Base-by-base conservation (phyloP, 2,113 vertebrate genomes). In the Strix aluco region DNA sequence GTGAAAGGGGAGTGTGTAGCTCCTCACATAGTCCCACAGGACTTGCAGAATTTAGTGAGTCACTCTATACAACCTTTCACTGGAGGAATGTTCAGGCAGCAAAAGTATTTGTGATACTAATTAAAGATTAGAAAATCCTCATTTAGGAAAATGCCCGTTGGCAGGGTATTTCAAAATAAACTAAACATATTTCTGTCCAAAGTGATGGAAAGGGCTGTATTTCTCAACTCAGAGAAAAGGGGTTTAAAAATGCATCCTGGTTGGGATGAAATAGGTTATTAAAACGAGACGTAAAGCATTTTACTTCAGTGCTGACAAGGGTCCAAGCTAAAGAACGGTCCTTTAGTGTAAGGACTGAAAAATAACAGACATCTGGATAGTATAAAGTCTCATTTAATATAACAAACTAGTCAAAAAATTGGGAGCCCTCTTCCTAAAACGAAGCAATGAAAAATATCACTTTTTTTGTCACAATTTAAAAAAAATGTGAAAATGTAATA, bases 21-120 rank as follows among this genome's bases (percentile, higher is more conserved):
- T 52, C 44, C 54, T 89, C 58, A 86, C 49, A 57, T 5, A 81
- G 72, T 91, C 90, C 40, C 94, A 81, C 81, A 90, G 49, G 84
- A 93, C 58, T 54, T 4, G n/a, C 34, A 93, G 93, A 77, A 70
- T 57, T 73, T 49, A 81, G 34, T 36, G 19, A 40, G 71, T 94
- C 1, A 12, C 44, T 79, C 55, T 88, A 6, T 73, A 47, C 81
- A 88, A 66, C 54, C 74, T 93, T 95, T 69, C 49, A 67, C 55
- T 54, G 23, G 32, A 59, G 63, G 75, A 94, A 93, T 79, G 77
- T 79, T 44, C 58, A 88, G 61, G 70, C 84, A 87, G 51, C 34
- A 85, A 34, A 94, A 80, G 86, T 92, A 82, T 92, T 94, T 96
- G 81, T 82, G 81, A 89, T 89, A 94, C 49, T 89, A 96, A 95